phyloP scores from a whole-genome alignment of 2,113 vertebrate species.

The Alethe castanea region DNA sequence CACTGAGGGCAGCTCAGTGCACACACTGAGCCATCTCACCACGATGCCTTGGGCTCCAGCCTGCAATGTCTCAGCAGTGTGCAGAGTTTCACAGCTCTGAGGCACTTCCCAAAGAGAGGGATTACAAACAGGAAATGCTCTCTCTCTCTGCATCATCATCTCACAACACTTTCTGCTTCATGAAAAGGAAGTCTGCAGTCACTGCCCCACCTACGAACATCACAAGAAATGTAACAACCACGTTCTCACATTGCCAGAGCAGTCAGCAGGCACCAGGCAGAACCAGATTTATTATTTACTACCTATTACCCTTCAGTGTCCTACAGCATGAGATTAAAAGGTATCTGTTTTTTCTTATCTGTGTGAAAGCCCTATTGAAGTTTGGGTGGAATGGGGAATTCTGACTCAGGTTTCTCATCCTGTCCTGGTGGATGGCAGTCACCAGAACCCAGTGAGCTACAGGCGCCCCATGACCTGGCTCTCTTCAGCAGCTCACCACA shows the following conservation, averaged over 20 bases:
- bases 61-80: neutral
- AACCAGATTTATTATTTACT: neutral
- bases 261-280: neutral
- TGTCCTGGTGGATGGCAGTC: neutral
- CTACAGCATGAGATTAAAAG: neutral
- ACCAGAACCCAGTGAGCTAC: neutral
- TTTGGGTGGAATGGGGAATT: neutral
- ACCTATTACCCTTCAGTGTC: neutral
- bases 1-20: neutral
- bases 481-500: neutral
- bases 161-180: neutral
- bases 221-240: neutral
- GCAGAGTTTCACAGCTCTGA: neutral
- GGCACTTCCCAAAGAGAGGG: neutral
- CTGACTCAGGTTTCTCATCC: neutral
- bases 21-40: neutral
- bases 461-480: neutral
- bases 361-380: neutral
- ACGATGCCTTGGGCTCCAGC: neutral
- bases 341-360: neutral
- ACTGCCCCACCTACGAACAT: neutral
- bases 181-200: neutral
- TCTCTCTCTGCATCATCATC: neutral
- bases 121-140: neutral
- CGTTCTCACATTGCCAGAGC: neutral